These are phyloP conservation scores for Zophobas morio DNA, from an alignment of 1,140 invertebrate species.

Conservation along the genomic window DNA sequence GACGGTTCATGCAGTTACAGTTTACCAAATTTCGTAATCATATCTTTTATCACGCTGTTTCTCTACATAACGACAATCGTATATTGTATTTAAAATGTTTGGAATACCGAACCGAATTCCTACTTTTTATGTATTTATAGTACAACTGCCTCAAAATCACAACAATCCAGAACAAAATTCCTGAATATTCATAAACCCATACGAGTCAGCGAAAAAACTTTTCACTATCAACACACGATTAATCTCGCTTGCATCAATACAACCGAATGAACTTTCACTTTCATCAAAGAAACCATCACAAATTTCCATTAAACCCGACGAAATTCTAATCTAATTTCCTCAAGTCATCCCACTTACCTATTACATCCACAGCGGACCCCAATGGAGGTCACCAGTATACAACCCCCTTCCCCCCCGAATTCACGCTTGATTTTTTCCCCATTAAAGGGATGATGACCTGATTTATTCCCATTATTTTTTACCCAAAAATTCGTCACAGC, in stretches of 20 bases:
- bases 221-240: too few species aligned
- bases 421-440: constrained; percentile 10
- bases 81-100: too few species aligned
- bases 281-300: constrained; percentile 27
- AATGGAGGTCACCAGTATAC: not conserved
- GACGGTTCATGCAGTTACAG: too few species aligned
- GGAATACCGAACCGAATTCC: too few species aligned
- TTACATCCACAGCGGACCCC: not conserved
- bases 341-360: constrained; percentile 10
- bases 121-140: too few species aligned
- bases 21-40: too few species aligned
- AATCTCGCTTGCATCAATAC: not conserved
- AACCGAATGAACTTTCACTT: constrained; percentile 17
- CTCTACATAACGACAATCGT: too few species aligned
- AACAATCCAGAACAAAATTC: too few species aligned
- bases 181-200: too few species aligned
- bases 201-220: too few species aligned
- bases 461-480: constrained; percentile 8
- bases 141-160: too few species aligned
- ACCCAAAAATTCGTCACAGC: constrained; percentile 17
- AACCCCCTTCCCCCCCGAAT: not conserved
- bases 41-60: too few species aligned
- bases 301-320: constrained; percentile 23
- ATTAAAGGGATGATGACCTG: constrained; percentile 17
- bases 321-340: constrained; percentile 29